Evolutionary conservation across 2,888 invertebrate genomes (phyloP), one percentile per base, ranked within the genome.

Genomic region (Tetramorium bicarinatum): DNA sequence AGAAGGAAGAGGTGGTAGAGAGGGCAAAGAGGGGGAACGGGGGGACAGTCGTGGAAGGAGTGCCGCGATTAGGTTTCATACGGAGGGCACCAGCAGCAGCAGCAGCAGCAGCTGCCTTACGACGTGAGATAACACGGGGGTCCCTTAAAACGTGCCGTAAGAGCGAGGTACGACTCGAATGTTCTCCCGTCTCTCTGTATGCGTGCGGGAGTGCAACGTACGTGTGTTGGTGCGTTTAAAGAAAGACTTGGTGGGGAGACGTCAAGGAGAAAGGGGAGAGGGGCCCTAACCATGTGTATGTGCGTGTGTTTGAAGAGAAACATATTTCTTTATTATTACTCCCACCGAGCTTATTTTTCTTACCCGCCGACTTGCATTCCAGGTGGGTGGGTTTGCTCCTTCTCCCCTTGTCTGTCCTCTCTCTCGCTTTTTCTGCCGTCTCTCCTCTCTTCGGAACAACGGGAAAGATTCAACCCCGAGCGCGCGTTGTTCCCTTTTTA

Each of bases 281-380:
- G 88, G 87, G 89, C 87, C 87, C 92, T 91, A 91, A 92, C 92
- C 91, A 9, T 18, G 71, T 47, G 47, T 49, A 38, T 1, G 76
- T 54, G 66, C 6, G 67, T 56, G 44, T 79, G 79, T 79, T 79
- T 79, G 93, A 93, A 93, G 93, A 94, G 94, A 94, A 94, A 94
- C 94, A 94, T 94, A 94, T 94, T 94, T 94, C 94, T 94, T 94
- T 94, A 94, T 94, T 94, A 94, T 94, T 94, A 94, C 94, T 94
- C 93, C 92, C 92, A 92, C 93, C 93, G 91, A 93, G 94, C 94
- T 94, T 94, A 94, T 94, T 94, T 94, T 94, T 94, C 94, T 94
- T 94, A 92, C 91, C 92, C 91, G 91, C 91, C 92, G 90, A 92
- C 91, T 92, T 92, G 93, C 92, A 93, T 94, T 94, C 93, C 93